Base-by-base conservation (phyloP, 2,797 vertebrate species). In the Chiroxiphia lanceolata region DNA sequence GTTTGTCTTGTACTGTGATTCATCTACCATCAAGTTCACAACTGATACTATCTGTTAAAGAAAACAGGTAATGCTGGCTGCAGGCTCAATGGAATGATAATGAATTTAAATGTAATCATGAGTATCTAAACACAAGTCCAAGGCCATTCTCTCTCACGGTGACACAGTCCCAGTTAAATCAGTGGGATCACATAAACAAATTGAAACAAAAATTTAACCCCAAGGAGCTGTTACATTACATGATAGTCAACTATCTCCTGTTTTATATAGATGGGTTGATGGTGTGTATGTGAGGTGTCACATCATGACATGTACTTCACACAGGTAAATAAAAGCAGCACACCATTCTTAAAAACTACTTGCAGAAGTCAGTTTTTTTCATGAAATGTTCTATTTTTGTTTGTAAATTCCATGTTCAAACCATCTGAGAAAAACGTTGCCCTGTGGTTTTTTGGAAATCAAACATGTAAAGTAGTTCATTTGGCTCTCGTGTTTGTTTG, bases 161-260 rank as follows among this genome's bases (percentile, higher is more conserved):
- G 53, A 2, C 0, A 0, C 22, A 27, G 22, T 83, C 38, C 15
- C 38, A 47, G 33, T 72, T 70, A 57, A 69, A 50, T 59, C 44
- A 31, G 6, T 59, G 40, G 54, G 29, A 21, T 88, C 63, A 21
- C 12, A 11, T 25, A 65, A 50, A 14, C 15, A 60, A 63, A 54
- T 15, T 0, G 1, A 81, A 71, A 21, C 13, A 45, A n/a, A n/a
- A 74, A 56, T 69, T 50, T 69, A 26, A 72, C 22, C 10, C 56
- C 27, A 54, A 63, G 59, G 34, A 71, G 27, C 47, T 81, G 50
- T 68, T 53, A 14, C 8, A 15, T 6, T 78, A 23, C 47, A 42
- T 3, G 1, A 10, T 48, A 26, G 11, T 36, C 25, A 81, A 0
- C 15, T 57, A 1, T 75, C 29, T 95, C 33, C 36, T 1, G 1